Evolutionary conservation across 2,797 vertebrate genomes (phyloP).

Genomic region (Acanthornis magna): DNA sequence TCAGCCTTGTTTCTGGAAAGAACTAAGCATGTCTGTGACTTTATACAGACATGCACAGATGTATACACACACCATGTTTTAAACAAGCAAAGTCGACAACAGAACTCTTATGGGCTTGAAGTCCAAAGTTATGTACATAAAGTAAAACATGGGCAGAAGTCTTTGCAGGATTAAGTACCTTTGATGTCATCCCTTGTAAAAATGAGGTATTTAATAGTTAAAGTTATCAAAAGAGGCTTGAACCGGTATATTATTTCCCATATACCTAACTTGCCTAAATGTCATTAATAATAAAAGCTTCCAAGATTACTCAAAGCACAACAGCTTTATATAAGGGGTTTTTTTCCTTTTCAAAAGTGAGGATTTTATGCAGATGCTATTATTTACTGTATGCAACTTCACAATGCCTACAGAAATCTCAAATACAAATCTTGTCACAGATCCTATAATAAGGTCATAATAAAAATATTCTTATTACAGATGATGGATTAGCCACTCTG

Average conservation of each 20-base stretch:
- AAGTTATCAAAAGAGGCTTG: neutral
- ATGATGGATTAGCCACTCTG: neutral
- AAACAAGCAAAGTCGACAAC: neutral
- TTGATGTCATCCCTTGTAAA: neutral
- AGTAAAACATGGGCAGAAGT: neutral
- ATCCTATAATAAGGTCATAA: neutral
- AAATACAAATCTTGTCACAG: neutral
- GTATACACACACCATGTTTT: neutral
- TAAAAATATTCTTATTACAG: neutral
- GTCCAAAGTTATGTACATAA: accelerated
- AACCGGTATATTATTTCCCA: neutral
- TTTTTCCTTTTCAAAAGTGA: neutral
- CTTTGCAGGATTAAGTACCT: neutral
- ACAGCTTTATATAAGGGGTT: neutral
- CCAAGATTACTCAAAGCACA: neutral
- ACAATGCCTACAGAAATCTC: neutral
- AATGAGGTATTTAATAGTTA: neutral
- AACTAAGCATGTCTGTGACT: neutral
- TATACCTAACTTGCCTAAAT: neutral
- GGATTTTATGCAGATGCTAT: neutral
- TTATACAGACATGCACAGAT: accelerated
- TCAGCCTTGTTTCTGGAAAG: neutral
- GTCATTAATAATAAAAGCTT: neutral
- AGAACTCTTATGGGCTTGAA: neutral
- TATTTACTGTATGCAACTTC: neutral